Conservation (phyloP, 2,797 vertebrate genomes). For the Babyrousa celebensis region DNA sequence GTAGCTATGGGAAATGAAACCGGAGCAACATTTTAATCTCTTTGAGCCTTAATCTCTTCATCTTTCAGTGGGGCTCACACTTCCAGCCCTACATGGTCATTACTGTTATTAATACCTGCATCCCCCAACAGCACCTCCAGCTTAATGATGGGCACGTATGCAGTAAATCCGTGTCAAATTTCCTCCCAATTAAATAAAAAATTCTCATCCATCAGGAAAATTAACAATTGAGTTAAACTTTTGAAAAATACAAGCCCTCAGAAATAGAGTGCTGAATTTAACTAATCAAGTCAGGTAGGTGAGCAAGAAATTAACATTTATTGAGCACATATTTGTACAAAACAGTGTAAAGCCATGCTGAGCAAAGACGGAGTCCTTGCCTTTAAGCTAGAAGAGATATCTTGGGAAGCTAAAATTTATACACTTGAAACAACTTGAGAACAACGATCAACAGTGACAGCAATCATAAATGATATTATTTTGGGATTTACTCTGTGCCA, state of each 20-base stretch:
- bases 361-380: constrained; percentile 4
- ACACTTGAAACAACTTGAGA: constrained; percentile 6
- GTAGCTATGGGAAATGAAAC: background rate
- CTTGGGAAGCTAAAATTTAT: constrained; percentile 15
- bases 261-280: constrained; percentile 53
- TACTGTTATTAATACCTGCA: background rate
- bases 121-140: background rate
- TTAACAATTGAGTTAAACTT: background rate
- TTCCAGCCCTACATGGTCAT: background rate
- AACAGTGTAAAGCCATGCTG: constrained; percentile 23
- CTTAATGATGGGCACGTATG: background rate
- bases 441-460: constrained; percentile 29
- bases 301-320: constrained; percentile 24
- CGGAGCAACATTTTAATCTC: constrained; percentile 44
- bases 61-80: constrained; percentile 6
- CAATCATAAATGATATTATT: background rate
- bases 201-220: constrained; percentile 17
- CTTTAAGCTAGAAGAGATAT: background rate
- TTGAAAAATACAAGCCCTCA: constrained; percentile 49
- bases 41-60: constrained; percentile 26
- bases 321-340: constrained; percentile 37
- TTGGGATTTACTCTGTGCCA: constrained; percentile 53
- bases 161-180: constrained; percentile 23
- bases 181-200: background rate
- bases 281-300: background rate